Evolutionary conservation across 2,797 vertebrate species (phyloP).

Genomic region (Falco biarmicus): DNA sequence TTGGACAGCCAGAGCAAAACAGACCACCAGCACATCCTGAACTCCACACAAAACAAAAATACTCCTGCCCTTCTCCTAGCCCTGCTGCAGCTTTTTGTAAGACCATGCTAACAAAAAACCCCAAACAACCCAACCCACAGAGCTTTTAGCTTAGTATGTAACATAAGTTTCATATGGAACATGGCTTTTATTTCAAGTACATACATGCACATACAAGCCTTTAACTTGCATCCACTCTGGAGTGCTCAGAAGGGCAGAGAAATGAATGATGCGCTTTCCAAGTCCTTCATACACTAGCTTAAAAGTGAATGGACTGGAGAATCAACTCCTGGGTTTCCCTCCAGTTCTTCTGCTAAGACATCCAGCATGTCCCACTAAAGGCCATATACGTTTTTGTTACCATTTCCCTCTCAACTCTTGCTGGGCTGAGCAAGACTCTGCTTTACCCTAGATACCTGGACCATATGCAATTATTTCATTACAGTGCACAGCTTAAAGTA

Average conservation of each 20-base stretch:
- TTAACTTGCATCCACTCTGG: background rate
- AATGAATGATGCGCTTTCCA: rapidly evolving
- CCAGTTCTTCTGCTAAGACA: background rate
- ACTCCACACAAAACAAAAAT: background rate
- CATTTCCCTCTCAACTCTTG: background rate
- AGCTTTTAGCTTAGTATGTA: background rate
- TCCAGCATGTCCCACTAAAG: rapidly evolving
- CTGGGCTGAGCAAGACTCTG: background rate
- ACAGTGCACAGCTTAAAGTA: rapidly evolving
- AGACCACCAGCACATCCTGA: background rate
- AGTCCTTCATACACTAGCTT: background rate
- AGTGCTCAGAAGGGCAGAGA: background rate
- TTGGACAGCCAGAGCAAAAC: background rate
- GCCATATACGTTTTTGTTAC: rapidly evolving
- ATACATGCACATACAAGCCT: rapidly evolving
- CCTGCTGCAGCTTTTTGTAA: background rate
- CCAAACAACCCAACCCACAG: background rate
- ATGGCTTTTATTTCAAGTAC: background rate
- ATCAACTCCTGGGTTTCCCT: background rate
- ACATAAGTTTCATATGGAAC: rapidly evolving
- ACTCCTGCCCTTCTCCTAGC: background rate
- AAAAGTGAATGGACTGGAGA: background rate
- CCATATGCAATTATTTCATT: rapidly evolving
- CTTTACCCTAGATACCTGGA: background rate
- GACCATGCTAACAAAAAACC: background rate